Evolutionary conservation across 2,888 invertebrate genomes (phyloP).

Genomic region (Eudasyphora cyanicolor): DNA sequence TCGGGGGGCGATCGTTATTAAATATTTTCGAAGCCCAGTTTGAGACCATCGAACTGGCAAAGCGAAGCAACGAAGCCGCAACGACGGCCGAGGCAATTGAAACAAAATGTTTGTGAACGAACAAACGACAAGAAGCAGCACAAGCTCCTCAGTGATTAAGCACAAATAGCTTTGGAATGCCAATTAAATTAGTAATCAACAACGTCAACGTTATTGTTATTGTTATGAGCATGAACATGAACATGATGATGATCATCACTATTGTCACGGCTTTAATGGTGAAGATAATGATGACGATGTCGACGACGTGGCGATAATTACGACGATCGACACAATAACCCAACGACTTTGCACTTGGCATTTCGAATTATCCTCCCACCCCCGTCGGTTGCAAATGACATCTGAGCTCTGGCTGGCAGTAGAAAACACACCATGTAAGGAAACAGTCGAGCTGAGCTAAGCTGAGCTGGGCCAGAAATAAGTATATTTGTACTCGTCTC

Average conservation of each 20-base stretch:
- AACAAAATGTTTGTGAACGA: not conserved
- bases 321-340: not conserved
- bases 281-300: not conserved
- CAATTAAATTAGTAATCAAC: constrained; percentile 55
- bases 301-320: not conserved
- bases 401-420: not conserved
- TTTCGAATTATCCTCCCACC: constrained; percentile 26
- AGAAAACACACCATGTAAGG: not conserved
- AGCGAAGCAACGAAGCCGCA: not conserved
- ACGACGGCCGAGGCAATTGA: not conserved
- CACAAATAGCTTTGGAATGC: constrained; percentile 51
- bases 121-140: constrained; percentile 5
- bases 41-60: not conserved
- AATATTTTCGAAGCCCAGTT: constrained; percentile 15
- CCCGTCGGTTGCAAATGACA: not conserved
- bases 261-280: too few species aligned
- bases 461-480: not conserved
- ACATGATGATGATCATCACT: not conserved
- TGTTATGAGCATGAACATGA: not conserved
- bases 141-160: not conserved
- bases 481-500: too few species aligned
- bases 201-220: constrained; percentile 8
- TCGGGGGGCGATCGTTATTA: not conserved
- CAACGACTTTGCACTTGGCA: constrained; percentile 55
- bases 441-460: not conserved